phyloP scores from a whole-genome alignment of 2,888 invertebrate species.

The Timandra comae region DNA sequence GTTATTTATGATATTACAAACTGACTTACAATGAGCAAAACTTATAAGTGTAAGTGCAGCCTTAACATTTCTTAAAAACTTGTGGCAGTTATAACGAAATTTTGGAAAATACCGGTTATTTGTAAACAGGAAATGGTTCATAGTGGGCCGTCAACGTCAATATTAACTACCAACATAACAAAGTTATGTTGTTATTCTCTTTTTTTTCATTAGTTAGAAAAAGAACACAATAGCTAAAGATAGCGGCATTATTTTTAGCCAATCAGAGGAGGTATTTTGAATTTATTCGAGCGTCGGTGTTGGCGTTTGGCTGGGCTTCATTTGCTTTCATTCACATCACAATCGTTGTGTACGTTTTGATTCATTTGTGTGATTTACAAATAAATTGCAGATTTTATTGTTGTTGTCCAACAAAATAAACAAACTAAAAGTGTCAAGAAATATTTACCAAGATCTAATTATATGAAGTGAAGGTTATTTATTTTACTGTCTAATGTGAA shows the following conservation, averaged over 20 bases:
- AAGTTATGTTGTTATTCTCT: constrained; percentile 12
- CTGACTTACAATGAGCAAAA: too few species aligned
- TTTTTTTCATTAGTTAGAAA: constrained; percentile 9
- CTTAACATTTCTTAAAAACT: too few species aligned
- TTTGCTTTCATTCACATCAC: constrained; percentile 33
- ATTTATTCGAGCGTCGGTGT: constrained; percentile 61
- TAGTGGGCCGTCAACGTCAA: constrained; percentile 4
- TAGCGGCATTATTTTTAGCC: constrained; percentile 46
- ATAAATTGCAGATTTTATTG: constrained; percentile 7
- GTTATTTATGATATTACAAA: too few species aligned
- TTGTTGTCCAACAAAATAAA: constrained; percentile 16
- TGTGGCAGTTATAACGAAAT: too few species aligned
- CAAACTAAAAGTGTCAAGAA: constrained; percentile 4
- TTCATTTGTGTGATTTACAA: constrained; percentile 23
- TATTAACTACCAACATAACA: constrained; percentile 14
- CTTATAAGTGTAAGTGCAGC: too few species aligned
- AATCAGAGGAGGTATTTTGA: constrained; percentile 56
- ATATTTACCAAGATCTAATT: not conserved
- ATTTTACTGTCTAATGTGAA: constrained; percentile 32
- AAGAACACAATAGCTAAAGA: constrained; percentile 14
- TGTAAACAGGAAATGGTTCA: not conserved
- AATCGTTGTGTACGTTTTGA: constrained; percentile 37
- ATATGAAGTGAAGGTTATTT: constrained; percentile 3
- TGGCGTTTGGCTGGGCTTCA: constrained; percentile 51
- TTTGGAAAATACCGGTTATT: too few species aligned